Evolutionary conservation across 2,797 vertebrate genomes (phyloP).

Genomic region (Pipistrellus pygmaeus): DNA sequence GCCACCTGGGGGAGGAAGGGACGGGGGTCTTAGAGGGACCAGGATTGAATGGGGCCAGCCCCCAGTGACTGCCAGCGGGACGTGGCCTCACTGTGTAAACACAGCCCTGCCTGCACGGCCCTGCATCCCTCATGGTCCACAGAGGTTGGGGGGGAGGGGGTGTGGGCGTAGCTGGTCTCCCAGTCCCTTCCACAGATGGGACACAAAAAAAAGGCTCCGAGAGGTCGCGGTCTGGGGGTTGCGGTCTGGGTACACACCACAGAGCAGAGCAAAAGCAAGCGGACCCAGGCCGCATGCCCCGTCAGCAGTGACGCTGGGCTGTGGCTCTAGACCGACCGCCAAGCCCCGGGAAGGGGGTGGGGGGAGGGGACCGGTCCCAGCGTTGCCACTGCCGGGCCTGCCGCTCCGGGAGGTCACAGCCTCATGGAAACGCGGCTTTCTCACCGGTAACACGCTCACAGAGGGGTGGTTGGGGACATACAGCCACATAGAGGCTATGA

Average conservation of each 20-base stretch:
- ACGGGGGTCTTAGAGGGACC: background rate
- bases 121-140: background rate
- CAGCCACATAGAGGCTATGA: background rate
- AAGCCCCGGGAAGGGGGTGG: background rate
- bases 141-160: background rate
- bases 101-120: background rate
- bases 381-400: background rate
- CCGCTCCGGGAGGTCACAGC: background rate
- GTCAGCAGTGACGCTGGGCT: background rate
- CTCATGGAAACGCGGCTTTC: conserved; percentile 1
- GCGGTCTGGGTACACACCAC: background rate
- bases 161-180: background rate
- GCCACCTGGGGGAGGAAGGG: background rate
- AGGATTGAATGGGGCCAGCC: background rate
- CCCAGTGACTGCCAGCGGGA: background rate
- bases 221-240: background rate
- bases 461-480: background rate
- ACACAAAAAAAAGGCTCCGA: background rate
- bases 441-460: background rate
- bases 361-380: background rate
- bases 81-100: background rate
- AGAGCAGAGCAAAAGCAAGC: background rate
- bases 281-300: background rate
- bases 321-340: background rate
- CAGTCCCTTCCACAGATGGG: background rate